Evolutionary conservation across 1,140 invertebrate genomes (phyloP), one percentile per base, ranked within the genome.

Genomic region (Platyscapa corneri): DNA sequence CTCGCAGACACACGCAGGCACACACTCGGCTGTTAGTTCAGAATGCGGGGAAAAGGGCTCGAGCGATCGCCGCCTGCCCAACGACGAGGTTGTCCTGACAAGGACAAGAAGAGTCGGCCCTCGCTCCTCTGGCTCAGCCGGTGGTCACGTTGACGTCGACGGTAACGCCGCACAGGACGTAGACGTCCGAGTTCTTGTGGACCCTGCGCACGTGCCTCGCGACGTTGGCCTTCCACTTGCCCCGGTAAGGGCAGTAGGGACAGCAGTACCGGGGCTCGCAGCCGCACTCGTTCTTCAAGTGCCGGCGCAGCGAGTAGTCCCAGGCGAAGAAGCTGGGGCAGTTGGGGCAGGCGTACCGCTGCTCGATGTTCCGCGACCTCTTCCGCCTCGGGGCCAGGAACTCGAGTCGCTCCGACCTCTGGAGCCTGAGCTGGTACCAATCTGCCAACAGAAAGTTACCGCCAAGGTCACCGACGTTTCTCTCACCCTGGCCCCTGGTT

Each of bases 251-350:
- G 88, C 95, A 95, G 87, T 94, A 93, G 56, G 94, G 93, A 87
- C 95, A 95, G 79, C 93, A 92, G 89, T 94, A 95, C 60, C 93
- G 92, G 0, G 95, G 95, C 86, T 93, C 94, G 78, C 94, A 93
- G 46, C 95, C 95, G 88, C 96, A 96, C 86, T 96, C 95, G 87
- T 95, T 95, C 84, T 94, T 94, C 86, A 95, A 92, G 88, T 96
- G 95, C 94, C 88, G 94, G 91, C 85, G 92, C 88, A 85, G 93
- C 89, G 83, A 93, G 91, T 90, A 95, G 93, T 75, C 92, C 90
- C 86, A 94, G 92, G 85, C 93, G 88, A 95, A 95, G 78, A 93
- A 89, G 23, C 92, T 93, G 0, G 92, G 94, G 86, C 95, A 95
- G 46, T 92, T 92, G 65, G 93, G 92, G 88, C 95, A 96, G 0